Evolutionary conservation across 1,140 invertebrate genomes (phyloP).

Genomic region (Condylostylus longicornis): DNA sequence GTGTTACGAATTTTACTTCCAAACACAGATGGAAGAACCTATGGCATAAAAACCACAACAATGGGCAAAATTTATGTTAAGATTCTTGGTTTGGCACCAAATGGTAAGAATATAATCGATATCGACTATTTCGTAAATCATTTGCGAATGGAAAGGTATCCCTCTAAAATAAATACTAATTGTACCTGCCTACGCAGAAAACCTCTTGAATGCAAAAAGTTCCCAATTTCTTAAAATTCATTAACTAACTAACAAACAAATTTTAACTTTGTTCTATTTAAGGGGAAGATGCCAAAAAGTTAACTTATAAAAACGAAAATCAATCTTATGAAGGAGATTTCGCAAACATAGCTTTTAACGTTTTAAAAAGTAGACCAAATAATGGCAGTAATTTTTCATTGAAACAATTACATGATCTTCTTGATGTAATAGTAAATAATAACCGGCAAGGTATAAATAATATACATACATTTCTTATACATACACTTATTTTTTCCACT

Average conservation of each 20-base stretch:
- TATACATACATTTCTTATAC: slow-evolving; percentile 1
- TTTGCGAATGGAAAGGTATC: too few species aligned
- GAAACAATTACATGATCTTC: slow-evolving; percentile 47
- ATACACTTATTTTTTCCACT: slow-evolving; percentile 3
- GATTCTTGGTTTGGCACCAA: slow-evolving; percentile 48
- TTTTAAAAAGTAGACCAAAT: slow-evolving; percentile 47
- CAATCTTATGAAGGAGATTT: slow-evolving; percentile 45
- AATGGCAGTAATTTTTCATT: slow-evolving; percentile 36
- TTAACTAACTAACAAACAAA: not conserved
- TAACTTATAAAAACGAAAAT: slow-evolving; percentile 41
- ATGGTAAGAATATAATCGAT: slow-evolving; percentile 19
- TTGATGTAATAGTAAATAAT: slow-evolving; percentile 51
- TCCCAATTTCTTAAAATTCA: not conserved
- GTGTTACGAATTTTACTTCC: slow-evolving; percentile 58
- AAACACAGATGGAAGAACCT: slow-evolving; percentile 45
- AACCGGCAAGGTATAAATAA: slow-evolving; percentile 27
- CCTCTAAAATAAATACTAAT: too few species aligned
- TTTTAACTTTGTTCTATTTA: not conserved
- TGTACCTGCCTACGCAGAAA: too few species aligned
- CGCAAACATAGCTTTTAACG: slow-evolving; percentile 50
- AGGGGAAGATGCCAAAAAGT: slow-evolving; percentile 45
- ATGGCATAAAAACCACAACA: slow-evolving; percentile 48
- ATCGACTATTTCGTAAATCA: too few species aligned
- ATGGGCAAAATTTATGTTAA: slow-evolving; percentile 51
- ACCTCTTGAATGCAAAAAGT: not conserved